Evolutionary conservation across 2,888 invertebrate species (phyloP).

Genomic region (Apantesis nais): DNA sequence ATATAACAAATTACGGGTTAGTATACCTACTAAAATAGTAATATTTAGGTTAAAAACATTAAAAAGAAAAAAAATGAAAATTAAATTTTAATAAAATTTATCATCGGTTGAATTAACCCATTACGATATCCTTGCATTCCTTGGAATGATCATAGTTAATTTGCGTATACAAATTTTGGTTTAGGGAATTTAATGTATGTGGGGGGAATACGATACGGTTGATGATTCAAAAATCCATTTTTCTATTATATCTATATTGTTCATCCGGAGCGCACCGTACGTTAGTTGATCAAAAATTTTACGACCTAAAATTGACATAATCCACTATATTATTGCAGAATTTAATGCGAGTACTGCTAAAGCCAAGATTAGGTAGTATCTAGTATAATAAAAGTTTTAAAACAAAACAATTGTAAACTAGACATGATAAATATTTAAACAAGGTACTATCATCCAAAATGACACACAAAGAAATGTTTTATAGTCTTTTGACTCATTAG

Average conservation of each 20-base stretch:
- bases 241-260: too few species aligned
- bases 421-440: background rate
- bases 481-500: background rate
- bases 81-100: too few species aligned
- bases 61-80: background rate
- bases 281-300: too few species aligned
- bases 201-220: too few species aligned
- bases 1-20: background rate
- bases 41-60: too few species aligned
- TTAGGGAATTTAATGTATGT: too few species aligned
- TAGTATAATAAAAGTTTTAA: background rate
- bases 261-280: too few species aligned
- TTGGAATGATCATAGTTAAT: background rate
- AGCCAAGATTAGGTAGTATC: background rate
- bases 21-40: background rate
- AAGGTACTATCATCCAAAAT: background rate
- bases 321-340: background rate
- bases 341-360: background rate
- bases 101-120: background rate
- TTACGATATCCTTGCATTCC: background rate
- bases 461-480: background rate
- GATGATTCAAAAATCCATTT: too few species aligned
- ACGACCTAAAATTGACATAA: background rate
- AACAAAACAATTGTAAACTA: background rate
- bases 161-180: background rate